Conservation (phyloP, 1,140 invertebrate genomes). For the Copidosoma floridanum region DNA sequence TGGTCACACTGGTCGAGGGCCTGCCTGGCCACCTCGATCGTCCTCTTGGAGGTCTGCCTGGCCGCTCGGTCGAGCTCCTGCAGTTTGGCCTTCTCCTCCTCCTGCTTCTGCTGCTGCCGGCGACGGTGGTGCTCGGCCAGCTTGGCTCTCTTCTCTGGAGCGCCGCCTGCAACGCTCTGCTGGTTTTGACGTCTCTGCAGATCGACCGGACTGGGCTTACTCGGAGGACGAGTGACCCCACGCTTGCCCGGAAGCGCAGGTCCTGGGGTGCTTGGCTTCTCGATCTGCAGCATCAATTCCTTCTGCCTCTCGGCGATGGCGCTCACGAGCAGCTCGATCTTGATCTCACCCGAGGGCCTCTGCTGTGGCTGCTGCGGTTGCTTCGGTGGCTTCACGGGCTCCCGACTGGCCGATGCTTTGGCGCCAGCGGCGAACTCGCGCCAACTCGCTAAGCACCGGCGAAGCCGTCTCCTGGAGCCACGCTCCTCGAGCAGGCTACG, state of each 20-base stretch:
- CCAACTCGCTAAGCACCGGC: conserved; percentile 38
- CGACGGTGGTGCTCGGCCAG: no score
- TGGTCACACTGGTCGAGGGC: conserved; percentile 40
- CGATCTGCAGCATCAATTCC: conserved; percentile 28
- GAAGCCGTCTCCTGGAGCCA: conserved; percentile 15
- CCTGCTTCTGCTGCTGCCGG: conserved; percentile 41
- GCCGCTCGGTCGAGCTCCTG: conserved; percentile 43
- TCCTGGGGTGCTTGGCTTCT: not conserved
- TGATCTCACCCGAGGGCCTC: conserved; percentile 38
- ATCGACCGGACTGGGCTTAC: no score
- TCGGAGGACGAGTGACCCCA: no score
- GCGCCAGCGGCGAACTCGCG: conserved; percentile 9
- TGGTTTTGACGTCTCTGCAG: no score
- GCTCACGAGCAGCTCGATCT: conserved; percentile 47
- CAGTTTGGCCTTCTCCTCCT: conserved; percentile 49
- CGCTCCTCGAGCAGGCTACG: not conserved
- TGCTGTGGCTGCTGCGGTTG: no score
- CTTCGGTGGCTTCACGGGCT: conserved; percentile 21
- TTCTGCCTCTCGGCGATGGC: conserved; percentile 44
- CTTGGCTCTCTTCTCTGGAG: conserved; percentile 45
- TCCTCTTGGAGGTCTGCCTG: conserved; percentile 34
- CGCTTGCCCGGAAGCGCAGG: no score
- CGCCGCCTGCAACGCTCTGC: no score
- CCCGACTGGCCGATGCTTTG: conserved; percentile 11
- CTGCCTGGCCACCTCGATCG: conserved; percentile 40